Percentiles rank a stretch among this genome's conserved stretches.
Evolutionary conservation across 2,113 vertebrate genomes (phyloP).

Genomic region (Rana temporaria): DNA sequence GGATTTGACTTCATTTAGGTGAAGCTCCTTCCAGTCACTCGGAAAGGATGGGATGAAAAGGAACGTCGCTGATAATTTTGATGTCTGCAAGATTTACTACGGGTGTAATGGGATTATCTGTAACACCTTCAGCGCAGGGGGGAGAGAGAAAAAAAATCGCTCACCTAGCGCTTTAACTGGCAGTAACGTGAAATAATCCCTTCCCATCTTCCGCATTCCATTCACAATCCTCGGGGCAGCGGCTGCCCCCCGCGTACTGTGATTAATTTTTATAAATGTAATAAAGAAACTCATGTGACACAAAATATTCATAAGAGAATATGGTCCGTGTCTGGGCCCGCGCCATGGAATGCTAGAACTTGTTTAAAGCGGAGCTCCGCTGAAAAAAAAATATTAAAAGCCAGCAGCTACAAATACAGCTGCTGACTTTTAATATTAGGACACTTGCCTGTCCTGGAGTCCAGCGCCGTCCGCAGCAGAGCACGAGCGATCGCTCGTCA

Average conservation of each 20-base stretch:
- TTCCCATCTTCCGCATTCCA: slow-evolving; percentile 97
- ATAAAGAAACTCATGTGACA: slow-evolving; percentile 70
- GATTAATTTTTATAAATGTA: slow-evolving; percentile 92
- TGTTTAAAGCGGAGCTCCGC: too few species aligned
- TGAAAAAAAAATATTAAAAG: too few species aligned
- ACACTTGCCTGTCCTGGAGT: too few species aligned
- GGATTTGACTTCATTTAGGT: slow-evolving; percentile 92
- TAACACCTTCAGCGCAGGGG: slow-evolving; percentile 91
- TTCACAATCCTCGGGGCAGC: slow-evolving; percentile 91
- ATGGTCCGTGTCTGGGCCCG: slow-evolving; percentile 38
- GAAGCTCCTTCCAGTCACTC: slow-evolving; percentile 90
- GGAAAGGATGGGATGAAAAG: slow-evolving; percentile 90
- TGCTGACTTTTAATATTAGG: too few species aligned
- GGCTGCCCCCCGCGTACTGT: slow-evolving; percentile 90
- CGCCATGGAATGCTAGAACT: neutral
- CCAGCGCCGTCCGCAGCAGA: too few species aligned
- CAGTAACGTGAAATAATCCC: slow-evolving; percentile 93
- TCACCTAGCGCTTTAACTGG: slow-evolving; percentile 97
- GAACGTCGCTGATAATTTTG: slow-evolving; percentile 89
- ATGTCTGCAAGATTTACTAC: slow-evolving; percentile 90
- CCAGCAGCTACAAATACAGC: too few species aligned
- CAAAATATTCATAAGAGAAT: slow-evolving; percentile 62
- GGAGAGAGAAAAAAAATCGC: slow-evolving; percentile 66
- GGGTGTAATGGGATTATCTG: slow-evolving; percentile 97
- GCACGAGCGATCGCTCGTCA: too few species aligned